Base-by-base conservation (phyloP, 2,797 vertebrate species). In the Fratercula arctica region DNA sequence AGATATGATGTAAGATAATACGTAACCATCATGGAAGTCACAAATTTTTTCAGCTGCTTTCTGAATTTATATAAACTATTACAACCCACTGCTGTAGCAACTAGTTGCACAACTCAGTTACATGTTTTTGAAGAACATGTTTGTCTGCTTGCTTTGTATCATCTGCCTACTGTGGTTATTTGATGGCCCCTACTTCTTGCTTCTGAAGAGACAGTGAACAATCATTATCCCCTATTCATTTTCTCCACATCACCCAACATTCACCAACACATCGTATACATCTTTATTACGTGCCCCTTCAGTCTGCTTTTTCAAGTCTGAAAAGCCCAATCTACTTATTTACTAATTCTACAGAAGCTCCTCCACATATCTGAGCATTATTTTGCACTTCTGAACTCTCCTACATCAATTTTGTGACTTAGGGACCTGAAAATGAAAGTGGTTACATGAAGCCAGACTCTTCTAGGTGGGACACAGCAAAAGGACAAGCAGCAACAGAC, bases 91-190 rank as follows among this genome's bases (percentile, higher is more conserved):
- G 35, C 26, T 61, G 16, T 6, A 73, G 41, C 16, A 73, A 76
- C 2, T 41, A 57, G 28, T 31, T 28, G n/a, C 50, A 56, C 17
- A 79, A 82, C 3, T 64, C 76, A 37, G 66, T 41, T 18, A 74
- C 17, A 41, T 0, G 1, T 26, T 67, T 74, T 46, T 74, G 16
- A 81, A 70, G 33, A 88, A 73, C 0, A 45, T 0, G 1, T 56
- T 72, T 74, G 23, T 57, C 33, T 26, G 12, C n/a, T 61, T 69
- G 28, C 54, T 80, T 76, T 83, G n/a, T 83, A 73, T 79, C 10
- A 66, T 61, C 51, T 86, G 25, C 20, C 13, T 45, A 3, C 35
- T 33, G 11, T 29, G 17, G 5, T 74, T 82, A 66, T 51, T 41
- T 84, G 43, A 69, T 19, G 16, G 41, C 4, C 11, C 9, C 53